Evolutionary conservation across 2,888 invertebrate genomes (phyloP).

Genomic region (Oscheius sp.): DNA sequence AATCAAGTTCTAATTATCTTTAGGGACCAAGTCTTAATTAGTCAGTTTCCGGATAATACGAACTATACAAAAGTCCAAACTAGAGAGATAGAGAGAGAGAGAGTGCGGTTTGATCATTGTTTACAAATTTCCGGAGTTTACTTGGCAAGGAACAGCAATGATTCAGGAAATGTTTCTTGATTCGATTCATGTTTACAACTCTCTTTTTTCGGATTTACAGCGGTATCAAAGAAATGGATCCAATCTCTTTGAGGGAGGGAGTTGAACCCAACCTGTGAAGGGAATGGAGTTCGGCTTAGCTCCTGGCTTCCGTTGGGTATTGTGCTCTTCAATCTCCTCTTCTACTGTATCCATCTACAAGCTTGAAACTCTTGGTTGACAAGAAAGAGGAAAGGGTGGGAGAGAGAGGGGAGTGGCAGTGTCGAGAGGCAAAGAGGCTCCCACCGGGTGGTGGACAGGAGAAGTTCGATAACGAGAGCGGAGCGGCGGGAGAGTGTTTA

Average conservation of each 20-base stretch:
- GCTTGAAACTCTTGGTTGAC: not conserved
- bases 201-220: not conserved
- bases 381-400: not conserved
- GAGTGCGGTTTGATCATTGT: too few relatives aligned
- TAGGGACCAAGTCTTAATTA: too few relatives aligned
- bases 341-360: not conserved
- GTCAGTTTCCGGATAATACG: too few relatives aligned
- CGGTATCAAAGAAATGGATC: too few relatives aligned
- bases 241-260: not conserved
- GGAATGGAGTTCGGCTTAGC: constrained; percentile 16
- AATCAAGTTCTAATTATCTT: too few relatives aligned
- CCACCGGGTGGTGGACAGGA: not conserved
- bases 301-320: not conserved
- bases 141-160: not conserved
- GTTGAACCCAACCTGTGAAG: constrained; percentile 6
- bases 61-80: too few relatives aligned
- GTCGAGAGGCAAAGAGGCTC: not conserved
- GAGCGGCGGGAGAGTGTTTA: not conserved
- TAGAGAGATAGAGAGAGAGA: too few relatives aligned
- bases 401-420: not conserved
- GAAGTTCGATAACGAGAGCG: not conserved
- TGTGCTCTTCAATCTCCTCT: constrained; percentile 1
- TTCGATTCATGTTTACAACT: not conserved
- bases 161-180: not conserved
- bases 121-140: too few relatives aligned